Evolutionary conservation across 2,888 invertebrate species (phyloP).

Genomic region (Dicyrtoma fusca): DNA sequence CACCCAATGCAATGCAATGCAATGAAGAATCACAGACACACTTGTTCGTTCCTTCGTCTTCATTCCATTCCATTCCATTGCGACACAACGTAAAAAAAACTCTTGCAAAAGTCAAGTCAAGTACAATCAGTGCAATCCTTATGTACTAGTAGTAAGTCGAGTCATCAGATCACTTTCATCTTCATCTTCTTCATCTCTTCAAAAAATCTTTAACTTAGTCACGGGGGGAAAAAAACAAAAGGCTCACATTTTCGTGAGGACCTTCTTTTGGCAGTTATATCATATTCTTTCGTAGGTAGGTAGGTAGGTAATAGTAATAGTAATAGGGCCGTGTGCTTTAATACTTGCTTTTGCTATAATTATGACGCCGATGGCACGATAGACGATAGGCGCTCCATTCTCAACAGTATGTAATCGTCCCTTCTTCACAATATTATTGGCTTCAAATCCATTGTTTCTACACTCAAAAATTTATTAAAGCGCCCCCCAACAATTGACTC

Average conservation of each 20-base stretch:
- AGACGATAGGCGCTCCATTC: no score
- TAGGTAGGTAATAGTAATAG: no score
- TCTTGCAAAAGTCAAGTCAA: slow-evolving; percentile 21
- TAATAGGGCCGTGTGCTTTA: no score
- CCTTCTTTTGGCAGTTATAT: slow-evolving; percentile 5
- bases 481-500: no score
- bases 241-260: neutral
- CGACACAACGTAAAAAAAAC: neutral
- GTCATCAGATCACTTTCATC: slow-evolving; percentile 51
- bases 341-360: neutral
- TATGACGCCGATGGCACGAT: no score
- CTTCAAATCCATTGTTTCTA: no score
- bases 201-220: neutral
- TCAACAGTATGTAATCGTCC: no score
- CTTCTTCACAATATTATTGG: no score
- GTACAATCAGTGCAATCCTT: no score
- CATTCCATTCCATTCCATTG: neutral
- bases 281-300: neutral
- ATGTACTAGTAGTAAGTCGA: no score
- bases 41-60: slow-evolving; percentile 7
- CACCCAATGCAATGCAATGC: neutral
- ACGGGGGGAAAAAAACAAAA: neutral
- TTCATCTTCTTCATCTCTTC: slow-evolving; percentile 11
- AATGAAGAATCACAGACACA: no score
- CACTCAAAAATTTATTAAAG: no score